phyloP scores from a whole-genome alignment of 37 sponge, comb jelly and placozoan genomes.

The Halisarca cf. caerulea region DNA sequence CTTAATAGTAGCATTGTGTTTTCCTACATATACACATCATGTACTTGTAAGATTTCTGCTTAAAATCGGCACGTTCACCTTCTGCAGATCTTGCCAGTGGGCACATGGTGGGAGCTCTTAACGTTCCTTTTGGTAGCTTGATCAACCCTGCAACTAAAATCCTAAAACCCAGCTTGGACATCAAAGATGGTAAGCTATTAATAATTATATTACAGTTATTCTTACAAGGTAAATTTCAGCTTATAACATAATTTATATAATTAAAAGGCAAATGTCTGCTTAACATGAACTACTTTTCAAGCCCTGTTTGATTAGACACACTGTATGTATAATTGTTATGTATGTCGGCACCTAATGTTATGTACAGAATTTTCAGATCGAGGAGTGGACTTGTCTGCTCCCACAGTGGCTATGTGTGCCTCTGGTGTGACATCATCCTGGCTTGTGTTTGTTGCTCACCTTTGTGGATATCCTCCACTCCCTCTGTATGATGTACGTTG shows the following conservation, averaged over 20 bases:
- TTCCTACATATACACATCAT: no score
- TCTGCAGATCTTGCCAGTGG: slow-evolving; percentile 51
- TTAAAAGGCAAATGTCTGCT: no score
- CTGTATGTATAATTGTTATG: not conserved
- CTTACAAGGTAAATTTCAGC: no score
- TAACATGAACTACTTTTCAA: no score
- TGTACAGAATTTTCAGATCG: slow-evolving; percentile 41
- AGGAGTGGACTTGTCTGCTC: slow-evolving; percentile 54
- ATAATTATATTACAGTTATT: no score
- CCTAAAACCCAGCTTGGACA: slow-evolving; percentile 47
- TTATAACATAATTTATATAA: no score
- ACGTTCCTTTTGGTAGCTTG: slow-evolving; percentile 40
- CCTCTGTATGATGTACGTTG: slow-evolving; percentile 58
- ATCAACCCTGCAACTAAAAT: slow-evolving; percentile 53
- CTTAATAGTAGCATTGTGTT: no score
- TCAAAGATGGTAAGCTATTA: slow-evolving; percentile 61
- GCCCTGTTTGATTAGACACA: no score
- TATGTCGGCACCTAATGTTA: not conserved
- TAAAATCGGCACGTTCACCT: no score
- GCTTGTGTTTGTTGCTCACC: slow-evolving; percentile 43
- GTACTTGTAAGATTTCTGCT: no score
- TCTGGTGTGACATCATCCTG: slow-evolving; percentile 59
- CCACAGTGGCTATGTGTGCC: slow-evolving; percentile 55
- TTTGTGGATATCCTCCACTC: slow-evolving; percentile 25
- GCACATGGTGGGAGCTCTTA: slow-evolving; percentile 56